These are phyloP conservation scores for Chelidonichthys spinosus DNA, from an alignment of 2,797 vertebrate genomes.

Conservation along the genomic window DNA sequence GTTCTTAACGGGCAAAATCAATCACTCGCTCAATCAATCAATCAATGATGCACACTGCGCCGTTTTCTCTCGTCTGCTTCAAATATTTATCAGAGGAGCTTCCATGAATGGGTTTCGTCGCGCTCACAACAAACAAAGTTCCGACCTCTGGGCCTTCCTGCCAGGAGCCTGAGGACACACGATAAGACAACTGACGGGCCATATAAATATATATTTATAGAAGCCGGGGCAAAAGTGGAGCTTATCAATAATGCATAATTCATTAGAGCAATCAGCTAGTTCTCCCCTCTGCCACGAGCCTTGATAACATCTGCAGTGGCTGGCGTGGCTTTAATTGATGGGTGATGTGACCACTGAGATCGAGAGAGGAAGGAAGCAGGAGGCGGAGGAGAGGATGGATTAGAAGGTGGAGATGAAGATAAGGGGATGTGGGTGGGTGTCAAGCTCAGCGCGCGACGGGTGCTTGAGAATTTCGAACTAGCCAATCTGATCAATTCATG, in stretches of 20 bases:
- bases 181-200: constrained; percentile 64
- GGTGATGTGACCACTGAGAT: constrained; percentile 53
- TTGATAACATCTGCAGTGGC: constrained; percentile 66
- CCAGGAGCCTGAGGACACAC: constrained; percentile 54
- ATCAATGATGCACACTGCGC: not conserved
- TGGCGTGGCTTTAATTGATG: constrained; percentile 68
- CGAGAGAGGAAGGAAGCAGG: constrained; percentile 53
- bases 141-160: constrained; percentile 34
- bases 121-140: constrained; percentile 27
- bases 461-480: not conserved
- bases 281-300: constrained; percentile 42
- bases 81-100: constrained; percentile 16
- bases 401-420: constrained; percentile 49
- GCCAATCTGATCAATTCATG: not conserved
- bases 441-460: constrained; percentile 38
- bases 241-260: constrained; percentile 73
- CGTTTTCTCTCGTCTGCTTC: constrained; percentile 5
- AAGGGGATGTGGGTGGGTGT: constrained; percentile 46
- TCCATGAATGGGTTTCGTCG: constrained; percentile 14
- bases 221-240: constrained; percentile 44
- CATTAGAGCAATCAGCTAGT: constrained; percentile 57
- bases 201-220: constrained; percentile 69
- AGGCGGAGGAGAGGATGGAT: constrained; percentile 26
- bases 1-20: constrained; percentile 41
- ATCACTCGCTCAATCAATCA: constrained; percentile 53